Evolutionary conservation across 2,797 vertebrate species (phyloP), one percentile per base, ranked within the genome.

Genomic region (Danio tinwini): DNA sequence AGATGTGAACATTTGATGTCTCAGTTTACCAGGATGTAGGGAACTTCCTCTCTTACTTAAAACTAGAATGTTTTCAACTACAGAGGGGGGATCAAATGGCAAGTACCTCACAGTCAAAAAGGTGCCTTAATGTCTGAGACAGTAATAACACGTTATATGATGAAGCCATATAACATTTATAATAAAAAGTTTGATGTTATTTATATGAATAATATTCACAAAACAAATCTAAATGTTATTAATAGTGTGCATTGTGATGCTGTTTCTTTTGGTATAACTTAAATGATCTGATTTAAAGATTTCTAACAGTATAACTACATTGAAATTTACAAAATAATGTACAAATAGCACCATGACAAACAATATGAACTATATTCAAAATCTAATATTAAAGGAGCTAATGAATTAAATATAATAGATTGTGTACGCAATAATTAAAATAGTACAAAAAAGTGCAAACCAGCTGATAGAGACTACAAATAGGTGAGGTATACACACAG

Each of bases 401-500:
- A 93, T 91, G 65, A 47, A 70, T 88, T 75, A 82, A 74, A 83
- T 77, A 76, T 69, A 67, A 50, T 59, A 49, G 14, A 9, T 11
- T 56, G 65, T 73, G 39, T 67, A 58, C 19, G 47, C 56, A 74
- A 79, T 10, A 50, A 58, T 76, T 73, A 61, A 59, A 68, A 88
- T 68, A 76, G 72, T 71, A 37, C 77, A 29, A 29, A 29, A 90
- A 89, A 76, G 80, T 86, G 85, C 79, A 94, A 94, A 93, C 84
- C 87, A 90, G 83, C 87, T 86, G 80, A 91, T 70, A 81, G 77
- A 82, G 42, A 82, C 77, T 55, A 85, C 58, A 76, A 42, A 59
- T 76, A 67, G 67, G 49, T 93, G 93, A 94, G 93, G 93, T 93
- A 93, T 92, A 88, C 50, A 59, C 56, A 63, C 47, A 47, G 55